Base-by-base conservation (phyloP, 1,140 invertebrate species). In the Oncopeltus fasciatus region DNA sequence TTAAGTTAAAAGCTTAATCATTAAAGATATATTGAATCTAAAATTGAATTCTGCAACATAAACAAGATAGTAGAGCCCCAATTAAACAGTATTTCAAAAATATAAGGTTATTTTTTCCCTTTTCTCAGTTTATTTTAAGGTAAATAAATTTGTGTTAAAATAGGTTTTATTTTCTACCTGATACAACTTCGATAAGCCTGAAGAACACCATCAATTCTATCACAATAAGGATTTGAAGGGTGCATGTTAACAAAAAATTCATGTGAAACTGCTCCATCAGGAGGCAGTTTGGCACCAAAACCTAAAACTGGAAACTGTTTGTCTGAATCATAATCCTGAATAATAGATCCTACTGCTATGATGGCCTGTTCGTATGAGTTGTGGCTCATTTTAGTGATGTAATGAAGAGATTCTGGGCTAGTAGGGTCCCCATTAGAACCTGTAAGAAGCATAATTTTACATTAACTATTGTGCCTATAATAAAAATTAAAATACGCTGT, bases 401-500 rank as follows among this genome's bases (percentile, higher is more conserved):
- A 81, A 69, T 85, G 83, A 5, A 85, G 72, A 1, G 80, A 82
- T 2, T 74, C 70, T 1, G 79, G 75, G 27, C 74, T 70, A 49
- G 73, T 70, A 2, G 81, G 81, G 63, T 80, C 74, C 9, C 82
- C 80, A 74, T 85, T 85, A 4, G 83, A 85, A n/a, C 78, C 80
- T 83, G 58, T 12, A 64, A 67, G 46, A n/a, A 64, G n/a, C n/a
- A n/a, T n/a, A n/a, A n/a, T n/a, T n/a, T n/a, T n/a, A n/a, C n/a
- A n/a, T n/a, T n/a, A n/a, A n/a, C n/a, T n/a, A n/a, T n/a, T n/a
- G n/a, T n/a, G n/a, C n/a, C n/a, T n/a, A n/a, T n/a, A n/a, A n/a
- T n/a, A n/a, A n/a, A n/a, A n/a, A n/a, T n/a, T n/a, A n/a, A n/a
- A n/a, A n/a, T n/a, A n/a, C n/a, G n/a, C n/a, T n/a, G n/a, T n/a